Base-by-base conservation (phyloP, 2,888 invertebrate genomes). In the Lymantria dispar region DNA sequence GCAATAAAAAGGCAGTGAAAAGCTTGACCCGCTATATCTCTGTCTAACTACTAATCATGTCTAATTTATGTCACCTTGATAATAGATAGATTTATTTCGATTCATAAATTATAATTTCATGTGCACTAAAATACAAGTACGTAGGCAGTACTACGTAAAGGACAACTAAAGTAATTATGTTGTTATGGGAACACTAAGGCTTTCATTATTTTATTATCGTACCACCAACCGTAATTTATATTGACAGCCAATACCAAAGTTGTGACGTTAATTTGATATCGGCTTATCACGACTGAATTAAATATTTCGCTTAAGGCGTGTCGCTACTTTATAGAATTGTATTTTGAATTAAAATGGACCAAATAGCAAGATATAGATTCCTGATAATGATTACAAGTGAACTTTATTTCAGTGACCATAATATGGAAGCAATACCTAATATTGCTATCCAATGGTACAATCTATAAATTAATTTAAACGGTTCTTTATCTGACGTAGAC, bases 201-300 rank as follows among this genome's bases (percentile, higher is more conserved):
- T 39, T 57, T 77, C 75, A 85, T 86, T 85, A 84, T 78, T 84
- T 78, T 78, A 85, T 83, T 85, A 85, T 81, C 77, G 66, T 70
- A 61, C 65, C 59, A 66, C 56, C 63, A n/a, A 57, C 70, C 69
- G 68, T 77, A 76, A 83, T 84, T 83, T 80, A 65, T 65, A 62
- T 66, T 63, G 67, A 75, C 70, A 70, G 66, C 63, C 60, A 58
- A 66, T 33, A 66, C 61, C 69, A 67, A 70, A 64, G 65, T 64
- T 76, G 77, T 80, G 81, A 80, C 80, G 78, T 74, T 80, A 80
- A 83, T 84, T 73, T 64, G 70, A 72, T 74, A 74, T 75, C 76
- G 74, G 72, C 73, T 82, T 80, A 81, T 81, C 80, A 79, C 80
- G 81, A 83, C 73, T 70, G 60, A 64, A 72, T 69, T 68, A 65